These are phyloP conservation scores for Agrypnia vestita DNA, from an alignment of 1,140 invertebrate species.

Conservation along the genomic window DNA sequence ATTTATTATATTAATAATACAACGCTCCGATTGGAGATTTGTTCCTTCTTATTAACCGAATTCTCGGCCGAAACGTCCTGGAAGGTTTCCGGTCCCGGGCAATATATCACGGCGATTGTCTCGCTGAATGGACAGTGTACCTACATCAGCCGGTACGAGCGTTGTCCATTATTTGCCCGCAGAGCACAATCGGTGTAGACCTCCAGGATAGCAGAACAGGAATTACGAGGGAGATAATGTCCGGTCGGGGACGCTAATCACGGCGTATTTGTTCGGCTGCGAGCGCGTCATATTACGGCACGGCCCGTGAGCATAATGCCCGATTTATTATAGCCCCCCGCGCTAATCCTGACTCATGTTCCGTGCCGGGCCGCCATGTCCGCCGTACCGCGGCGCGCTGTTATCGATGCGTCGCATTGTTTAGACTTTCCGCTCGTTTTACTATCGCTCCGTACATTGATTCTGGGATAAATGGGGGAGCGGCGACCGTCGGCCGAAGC, in stretches of 20 bases:
- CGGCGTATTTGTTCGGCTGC: conserved; percentile 51
- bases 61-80: no score
- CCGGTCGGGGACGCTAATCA: conserved; percentile 53
- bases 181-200: background rate
- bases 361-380: background rate
- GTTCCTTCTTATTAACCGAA: no score
- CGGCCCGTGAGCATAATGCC: conserved; percentile 52
- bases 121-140: background rate
- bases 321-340: conserved; percentile 49
- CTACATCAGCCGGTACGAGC: background rate
- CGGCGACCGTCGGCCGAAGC: no score
- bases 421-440: background rate
- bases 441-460: background rate
- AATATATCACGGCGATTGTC: background rate
- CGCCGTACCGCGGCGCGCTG: background rate
- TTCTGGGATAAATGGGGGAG: background rate
- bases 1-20: no score
- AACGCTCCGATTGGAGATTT: no score
- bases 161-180: background rate
- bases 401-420: background rate
- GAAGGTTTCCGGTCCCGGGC: no score
- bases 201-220: no score
- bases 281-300: conserved; percentile 51
- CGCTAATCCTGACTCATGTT: background rate
- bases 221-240: conserved; percentile 35